These are phyloP conservation scores for Brachycybe producta DNA, from an alignment of 2,888 invertebrate genomes.

Conservation along the genomic window DNA sequence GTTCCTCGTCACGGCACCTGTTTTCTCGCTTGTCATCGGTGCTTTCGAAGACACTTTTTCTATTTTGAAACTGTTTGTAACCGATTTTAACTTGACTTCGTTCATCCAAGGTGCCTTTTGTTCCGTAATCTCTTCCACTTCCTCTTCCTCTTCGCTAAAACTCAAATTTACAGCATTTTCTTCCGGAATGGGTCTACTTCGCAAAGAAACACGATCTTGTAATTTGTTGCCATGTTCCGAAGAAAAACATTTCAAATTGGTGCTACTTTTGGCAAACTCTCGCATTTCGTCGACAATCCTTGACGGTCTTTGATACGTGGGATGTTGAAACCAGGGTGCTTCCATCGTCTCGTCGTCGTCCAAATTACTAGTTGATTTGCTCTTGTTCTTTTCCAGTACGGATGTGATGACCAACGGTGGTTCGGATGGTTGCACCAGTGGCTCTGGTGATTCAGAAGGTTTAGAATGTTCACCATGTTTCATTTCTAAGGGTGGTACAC, in stretches of 20 bases:
- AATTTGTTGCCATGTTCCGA: background rate
- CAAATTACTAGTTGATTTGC: slow-evolving; percentile 9
- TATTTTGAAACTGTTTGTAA: too few relatives aligned
- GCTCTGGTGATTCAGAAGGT: too few relatives aligned
- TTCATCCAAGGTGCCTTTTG: background rate
- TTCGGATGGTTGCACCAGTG: too few relatives aligned
- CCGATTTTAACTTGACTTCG: background rate
- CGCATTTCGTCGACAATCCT: background rate
- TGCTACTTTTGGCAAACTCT: slow-evolving; percentile 6
- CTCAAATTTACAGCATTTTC: too few relatives aligned
- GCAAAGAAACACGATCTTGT: background rate
- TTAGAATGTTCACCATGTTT: too few relatives aligned
- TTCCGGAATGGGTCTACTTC: background rate
- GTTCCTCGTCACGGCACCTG: too few relatives aligned
- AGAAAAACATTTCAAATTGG: background rate
- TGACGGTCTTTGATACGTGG: background rate
- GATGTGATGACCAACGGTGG: too few relatives aligned
- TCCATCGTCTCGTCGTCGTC: slow-evolving; percentile 9
- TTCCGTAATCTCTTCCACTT: too few relatives aligned
- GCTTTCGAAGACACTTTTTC: too few relatives aligned
- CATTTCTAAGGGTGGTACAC: too few relatives aligned
- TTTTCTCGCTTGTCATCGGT: too few relatives aligned
- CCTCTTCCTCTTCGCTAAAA: too few relatives aligned
- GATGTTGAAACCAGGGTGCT: slow-evolving; percentile 3
- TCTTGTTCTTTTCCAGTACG: slow-evolving; percentile 6